Evolutionary conservation across 2,888 invertebrate genomes (phyloP), one percentile per base, ranked within the genome.

Genomic region (Drosophila meridionalis): DNA sequence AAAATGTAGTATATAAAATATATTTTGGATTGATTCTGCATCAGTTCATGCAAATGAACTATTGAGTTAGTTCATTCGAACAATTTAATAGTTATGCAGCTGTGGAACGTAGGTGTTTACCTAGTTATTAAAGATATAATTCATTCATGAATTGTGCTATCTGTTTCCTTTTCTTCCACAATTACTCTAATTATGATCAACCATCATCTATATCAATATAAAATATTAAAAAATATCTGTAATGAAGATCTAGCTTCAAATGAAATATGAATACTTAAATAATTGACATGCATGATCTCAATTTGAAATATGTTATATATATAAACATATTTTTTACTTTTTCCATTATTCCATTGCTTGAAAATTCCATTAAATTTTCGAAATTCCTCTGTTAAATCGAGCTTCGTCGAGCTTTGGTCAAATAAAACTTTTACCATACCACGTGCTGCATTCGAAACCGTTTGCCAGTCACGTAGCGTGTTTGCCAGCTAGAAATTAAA

Each of bases 391-490:
- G 50, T 20, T 0, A 20, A 56, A 42, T 34, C 28, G 72, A 72
- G 56, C 57, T 20, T 60, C 47, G 42, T 45, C n/a, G 58, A 71
- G 50, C 63, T 20, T 58, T 63, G 28, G 34, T 20, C 48, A 60
- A 66, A 75, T 64, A 70, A 71, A 71, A 87, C 59, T 79, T 73
- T 69, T 64, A n/a, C 57, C 55, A 40, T 63, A 30, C 69, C 82
- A 82, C 75, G 82, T 89, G 78, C 85, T 72, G 57, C 73, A 72
- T 40, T 53, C 28, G 47, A 69, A 78, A 82, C 57, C 62, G 38
- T 26, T 28, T 32, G 32, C 55, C 72, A 74, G 87, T 87, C 85
- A 85, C 85, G 85, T 85, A 87, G 62, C 70, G 32, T 59, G 36
- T 50, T 45, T 58, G 61, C 28, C 53, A 62, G 69, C 69, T 48